Percentiles rank a stretch among this genome's conserved stretches.
phyloP scores from a whole-genome alignment of 1,140 invertebrate species.

The Oncopeltus fasciatus region DNA sequence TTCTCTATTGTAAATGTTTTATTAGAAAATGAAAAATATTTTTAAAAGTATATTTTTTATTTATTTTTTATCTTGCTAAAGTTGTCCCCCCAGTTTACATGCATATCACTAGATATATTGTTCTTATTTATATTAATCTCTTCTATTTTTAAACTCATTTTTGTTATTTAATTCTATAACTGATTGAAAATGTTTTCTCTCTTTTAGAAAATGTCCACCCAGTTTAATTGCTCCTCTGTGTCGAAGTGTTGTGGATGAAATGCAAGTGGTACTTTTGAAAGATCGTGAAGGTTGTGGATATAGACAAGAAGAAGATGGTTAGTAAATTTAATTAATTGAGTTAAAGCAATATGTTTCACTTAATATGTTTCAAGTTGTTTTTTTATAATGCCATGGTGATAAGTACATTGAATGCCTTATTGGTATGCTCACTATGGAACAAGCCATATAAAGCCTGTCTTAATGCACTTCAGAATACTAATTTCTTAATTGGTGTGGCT shows the following conservation, averaged over 20 bases:
- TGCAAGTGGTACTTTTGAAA: not conserved
- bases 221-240: not conserved
- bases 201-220: slow-evolving; percentile 2
- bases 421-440: too few species aligned
- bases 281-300: slow-evolving; percentile 1
- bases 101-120: not conserved
- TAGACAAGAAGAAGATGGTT: slow-evolving; percentile 3
- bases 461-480: too few species aligned
- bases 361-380: too few species aligned
- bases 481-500: too few species aligned
- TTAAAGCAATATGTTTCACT: too few species aligned
- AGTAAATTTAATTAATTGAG: too few species aligned
- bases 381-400: too few species aligned
- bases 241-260: not conserved
- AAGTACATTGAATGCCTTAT: too few species aligned
- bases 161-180: not conserved
- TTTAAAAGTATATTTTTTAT: not conserved
- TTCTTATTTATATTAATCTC: not conserved
- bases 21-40: too few species aligned
- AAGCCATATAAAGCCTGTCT: too few species aligned
- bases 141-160: not conserved
- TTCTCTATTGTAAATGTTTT: too few species aligned
- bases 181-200: not conserved
- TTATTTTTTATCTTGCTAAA: not conserved
- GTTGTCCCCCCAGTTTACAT: not conserved